These are phyloP conservation scores for Axea sp. DNA, from an alignment of 2,888 invertebrate species.

Conservation along the genomic window DNA sequence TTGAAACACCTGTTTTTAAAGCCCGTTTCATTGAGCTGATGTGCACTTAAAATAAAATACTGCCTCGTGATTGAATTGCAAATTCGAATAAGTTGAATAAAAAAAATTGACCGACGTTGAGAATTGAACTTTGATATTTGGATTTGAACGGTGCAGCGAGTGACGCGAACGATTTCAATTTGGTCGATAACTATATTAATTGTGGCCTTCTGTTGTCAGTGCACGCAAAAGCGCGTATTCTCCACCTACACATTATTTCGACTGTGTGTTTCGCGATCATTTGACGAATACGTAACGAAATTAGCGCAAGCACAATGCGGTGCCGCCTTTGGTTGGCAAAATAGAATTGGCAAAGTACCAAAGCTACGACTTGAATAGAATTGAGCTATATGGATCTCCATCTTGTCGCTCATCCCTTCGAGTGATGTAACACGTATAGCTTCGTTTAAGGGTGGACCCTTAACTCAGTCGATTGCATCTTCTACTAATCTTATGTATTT, in stretches of 20 bases:
- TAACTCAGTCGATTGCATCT: no score
- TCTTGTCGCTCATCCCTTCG: conserved; percentile 34
- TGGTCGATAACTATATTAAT: background rate
- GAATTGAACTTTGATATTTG: background rate
- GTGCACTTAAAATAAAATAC: no score
- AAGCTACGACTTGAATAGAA: conserved; percentile 76
- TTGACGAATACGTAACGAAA: conserved; percentile 71
- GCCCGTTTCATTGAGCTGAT: no score
- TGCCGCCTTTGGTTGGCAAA: conserved; percentile 77
- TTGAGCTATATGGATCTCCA: conserved; percentile 73
- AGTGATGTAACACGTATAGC: conserved; percentile 48
- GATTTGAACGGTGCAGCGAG: background rate
- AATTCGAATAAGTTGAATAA: no score
- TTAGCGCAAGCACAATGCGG: conserved; percentile 77
- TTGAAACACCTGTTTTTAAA: no score
- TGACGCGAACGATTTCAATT: background rate
- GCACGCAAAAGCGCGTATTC: conserved; percentile 24
- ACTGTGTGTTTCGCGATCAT: conserved; percentile 36
- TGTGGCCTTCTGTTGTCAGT: conserved; percentile 8
- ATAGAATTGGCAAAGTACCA: conserved; percentile 77
- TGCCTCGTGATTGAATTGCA: no score
- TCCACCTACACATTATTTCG: conserved; percentile 35
- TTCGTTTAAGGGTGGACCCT: conserved; percentile 18
- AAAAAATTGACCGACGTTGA: no score
- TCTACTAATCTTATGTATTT: no score